Conservation (phyloP, 2,113 vertebrate genomes). For the Anoplopoma fimbria region DNA sequence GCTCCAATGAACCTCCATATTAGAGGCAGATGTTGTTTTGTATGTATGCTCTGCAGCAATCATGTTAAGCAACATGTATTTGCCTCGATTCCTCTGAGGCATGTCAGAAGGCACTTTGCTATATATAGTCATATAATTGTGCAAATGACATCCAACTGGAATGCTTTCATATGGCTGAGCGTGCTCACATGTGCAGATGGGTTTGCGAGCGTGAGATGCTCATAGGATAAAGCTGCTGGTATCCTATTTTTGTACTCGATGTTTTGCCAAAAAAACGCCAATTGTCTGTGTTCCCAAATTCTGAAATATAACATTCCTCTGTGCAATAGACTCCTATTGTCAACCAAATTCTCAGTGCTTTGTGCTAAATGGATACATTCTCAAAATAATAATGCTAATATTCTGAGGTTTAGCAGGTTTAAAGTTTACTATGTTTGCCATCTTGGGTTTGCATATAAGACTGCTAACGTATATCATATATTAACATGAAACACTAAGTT, state of each 20-base stretch:
- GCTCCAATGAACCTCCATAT: conserved; percentile 54
- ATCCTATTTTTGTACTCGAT: background rate
- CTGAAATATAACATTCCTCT: background rate
- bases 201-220: background rate
- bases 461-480: no score
- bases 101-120: conserved; percentile 37
- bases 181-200: conserved; percentile 26
- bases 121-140: conserved; percentile 25
- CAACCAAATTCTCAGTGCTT: background rate
- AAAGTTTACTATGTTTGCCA: background rate
- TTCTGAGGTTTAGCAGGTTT: background rate
- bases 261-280: background rate
- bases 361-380: background rate
- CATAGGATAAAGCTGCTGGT: background rate
- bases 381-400: no score
- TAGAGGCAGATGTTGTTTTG: conserved; percentile 63
- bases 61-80: conserved; percentile 38
- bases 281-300: background rate
- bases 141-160: conserved; percentile 23
- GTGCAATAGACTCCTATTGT: background rate
- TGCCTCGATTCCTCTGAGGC: conserved; percentile 34
- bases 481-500: no score
- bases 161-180: conserved; percentile 16
- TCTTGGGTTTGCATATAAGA: background rate
- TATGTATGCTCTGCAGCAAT: background rate